Base-by-base conservation (phyloP, 2,888 invertebrate genomes). In the Auanema freiburgensis region DNA sequence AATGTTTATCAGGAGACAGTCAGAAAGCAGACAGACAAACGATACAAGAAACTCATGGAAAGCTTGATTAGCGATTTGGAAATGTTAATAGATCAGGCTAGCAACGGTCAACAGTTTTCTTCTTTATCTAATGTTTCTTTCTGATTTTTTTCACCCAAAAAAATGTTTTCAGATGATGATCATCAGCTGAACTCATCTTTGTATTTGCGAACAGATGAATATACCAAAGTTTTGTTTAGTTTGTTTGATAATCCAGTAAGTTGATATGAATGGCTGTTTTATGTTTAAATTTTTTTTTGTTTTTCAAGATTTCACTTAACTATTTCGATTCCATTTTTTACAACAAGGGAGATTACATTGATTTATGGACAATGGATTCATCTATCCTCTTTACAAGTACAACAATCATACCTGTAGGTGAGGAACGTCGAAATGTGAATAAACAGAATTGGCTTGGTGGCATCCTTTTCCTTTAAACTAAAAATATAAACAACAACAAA, bases 361-460 rank as follows among this genome's bases (percentile, higher is more conserved):
- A 66, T 24, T 60, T 76, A 25, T 80, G 80, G 80, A 78, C 75
- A 10, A 66, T 71, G 33, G 68, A 75, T 16, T 68, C 74, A 0
- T 72, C 80, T 5, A 59, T 80, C 12, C 65, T 80, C n/a, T 75
- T 80, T 59, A 76, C 80, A 4, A 65, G 78, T 8, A 80, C 79
- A 1, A 79, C 80, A 1, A 75, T 80, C 54, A 71, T 80, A 25
- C 80, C 80, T n/a, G 79, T 79, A 49, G 78, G 76, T 74, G 51
- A 44, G 60, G 16, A 8, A 33, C 8, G 33, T 41, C 12, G 44
- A 57, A 57, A 46, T 24, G 33, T 18, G 11, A 41, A 56, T 42
- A 16, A 14, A 14, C 1, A 1, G 14, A 50, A 12, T 50, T 12
- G 51, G 21, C 16, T 1, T 50, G 16, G 51, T n/a, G n/a, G n/a